These are phyloP conservation scores for Psittacula derbiana DNA, from an alignment of 2,797 vertebrate genomes.

Conservation along the genomic window DNA sequence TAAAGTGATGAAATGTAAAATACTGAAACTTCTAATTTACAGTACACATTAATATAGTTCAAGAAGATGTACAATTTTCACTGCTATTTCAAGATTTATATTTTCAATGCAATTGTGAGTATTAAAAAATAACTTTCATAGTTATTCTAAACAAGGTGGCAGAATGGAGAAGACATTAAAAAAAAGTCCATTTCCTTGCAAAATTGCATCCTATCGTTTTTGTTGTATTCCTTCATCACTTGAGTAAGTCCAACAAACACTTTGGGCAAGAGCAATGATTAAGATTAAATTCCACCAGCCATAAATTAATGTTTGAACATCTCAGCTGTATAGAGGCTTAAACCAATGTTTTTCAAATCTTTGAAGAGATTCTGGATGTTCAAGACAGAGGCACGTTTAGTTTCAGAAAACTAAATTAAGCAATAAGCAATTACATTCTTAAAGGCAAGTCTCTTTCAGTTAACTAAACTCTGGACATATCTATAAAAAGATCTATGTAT, in stretches of 20 bases:
- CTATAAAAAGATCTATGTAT: not conserved
- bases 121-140: not conserved
- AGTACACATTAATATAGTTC: not conserved
- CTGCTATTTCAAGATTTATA: not conserved
- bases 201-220: not conserved
- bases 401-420: not conserved
- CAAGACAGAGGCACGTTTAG: not conserved
- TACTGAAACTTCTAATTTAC: not conserved
- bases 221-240: not conserved
- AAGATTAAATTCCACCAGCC: not conserved
- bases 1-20: not conserved
- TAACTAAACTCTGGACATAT: not conserved
- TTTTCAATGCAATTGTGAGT: not conserved
- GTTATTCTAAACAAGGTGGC: not conserved
- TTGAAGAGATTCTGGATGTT: not conserved
- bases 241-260: not conserved
- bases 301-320: not conserved
- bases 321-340: not conserved
- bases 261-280: not conserved
- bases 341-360: not conserved
- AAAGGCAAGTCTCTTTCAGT: not conserved
- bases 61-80: not conserved
- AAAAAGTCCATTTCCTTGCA: not conserved
- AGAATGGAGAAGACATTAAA: not conserved
- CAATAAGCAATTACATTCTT: not conserved